Conservation (phyloP, 2,888 invertebrate species). For the Dynastes tityus region DNA sequence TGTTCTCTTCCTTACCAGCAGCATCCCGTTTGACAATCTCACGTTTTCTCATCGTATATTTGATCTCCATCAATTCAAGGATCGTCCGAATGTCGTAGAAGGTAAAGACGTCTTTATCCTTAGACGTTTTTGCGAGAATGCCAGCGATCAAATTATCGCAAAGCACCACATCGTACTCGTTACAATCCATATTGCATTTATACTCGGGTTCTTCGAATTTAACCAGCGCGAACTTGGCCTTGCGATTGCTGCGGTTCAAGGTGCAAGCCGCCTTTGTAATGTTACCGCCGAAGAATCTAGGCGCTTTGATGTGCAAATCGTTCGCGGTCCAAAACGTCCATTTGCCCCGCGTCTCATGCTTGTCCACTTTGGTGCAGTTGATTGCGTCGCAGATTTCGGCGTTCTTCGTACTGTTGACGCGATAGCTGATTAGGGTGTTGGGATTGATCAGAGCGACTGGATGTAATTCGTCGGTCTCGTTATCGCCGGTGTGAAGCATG, state of each 20-base stretch:
- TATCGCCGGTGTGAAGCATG: background rate
- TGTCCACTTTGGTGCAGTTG: background rate
- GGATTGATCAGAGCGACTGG: conserved; percentile 6
- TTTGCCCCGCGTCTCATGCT: background rate
- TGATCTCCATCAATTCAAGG: too few relatives aligned
- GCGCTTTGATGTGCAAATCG: background rate
- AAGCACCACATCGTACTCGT: background rate
- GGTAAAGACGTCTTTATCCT: background rate
- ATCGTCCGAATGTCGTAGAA: background rate
- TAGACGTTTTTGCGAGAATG: background rate
- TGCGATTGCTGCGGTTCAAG: background rate
- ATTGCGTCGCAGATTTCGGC: background rate
- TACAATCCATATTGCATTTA: background rate
- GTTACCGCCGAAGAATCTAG: background rate
- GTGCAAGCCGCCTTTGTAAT: background rate
- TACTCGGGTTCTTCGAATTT: background rate
- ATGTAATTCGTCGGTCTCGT: too few relatives aligned
- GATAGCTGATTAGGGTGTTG: background rate
- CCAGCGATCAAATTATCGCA: background rate
- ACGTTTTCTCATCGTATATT: too few relatives aligned
- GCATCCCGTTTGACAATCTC: background rate
- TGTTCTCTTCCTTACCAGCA: too few relatives aligned
- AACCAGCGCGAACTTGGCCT: background rate
- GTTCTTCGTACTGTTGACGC: background rate
- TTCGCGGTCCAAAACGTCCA: conserved; percentile 5